Evolutionary conservation across 2,888 invertebrate genomes (phyloP), one percentile per base, ranked within the genome.

Genomic region (Cenopis cana): DNA sequence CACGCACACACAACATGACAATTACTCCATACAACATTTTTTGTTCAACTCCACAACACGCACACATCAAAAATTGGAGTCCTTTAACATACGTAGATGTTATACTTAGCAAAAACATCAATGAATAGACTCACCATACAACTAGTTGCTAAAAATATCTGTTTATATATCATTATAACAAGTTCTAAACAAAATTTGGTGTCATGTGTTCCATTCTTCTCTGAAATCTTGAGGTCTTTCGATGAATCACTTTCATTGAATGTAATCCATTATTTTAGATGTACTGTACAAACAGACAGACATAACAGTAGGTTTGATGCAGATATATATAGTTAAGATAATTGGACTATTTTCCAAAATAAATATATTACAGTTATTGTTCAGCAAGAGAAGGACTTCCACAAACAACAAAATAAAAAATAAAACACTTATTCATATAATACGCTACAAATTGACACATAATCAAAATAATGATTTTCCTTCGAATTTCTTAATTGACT

Each of bases 1-100:
- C 64, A 61, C 62, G 41, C 72, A 66, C 74, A 64, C 74, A 75
- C 74, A 74, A 60, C 74, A 68, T 73, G 59, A 66, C 60, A 66
- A 33, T 11, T 24, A 66, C 73, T 75, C 72, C 69, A 38, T 49
- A 74, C 75, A 73, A 72, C 73, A 74, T 79, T 65, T 24, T 78
- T 64, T 73, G 75, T 74, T 73, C 73, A 69, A 75, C 74, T 69
- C 20, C 52, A 77, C 74, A 71, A 66, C 68, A 70, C 73, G 74
- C 73, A 38, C 66, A 75, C 76, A 75, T 73, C 52, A 46, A 59
- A 36, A 14, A n/a, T 46, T 14, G 61, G 61, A 62, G 68, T 69
- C 61, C 68, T 62, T 24, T 24, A 24, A 24, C 24, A 24, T 24
- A 4, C 24, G 4, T 24, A 24, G 24, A 24, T 24, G 4, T 24